Evolutionary conservation across 2,113 vertebrate species (phyloP), one percentile per base, ranked within the genome.

Genomic region (Siniperca knerii): DNA sequence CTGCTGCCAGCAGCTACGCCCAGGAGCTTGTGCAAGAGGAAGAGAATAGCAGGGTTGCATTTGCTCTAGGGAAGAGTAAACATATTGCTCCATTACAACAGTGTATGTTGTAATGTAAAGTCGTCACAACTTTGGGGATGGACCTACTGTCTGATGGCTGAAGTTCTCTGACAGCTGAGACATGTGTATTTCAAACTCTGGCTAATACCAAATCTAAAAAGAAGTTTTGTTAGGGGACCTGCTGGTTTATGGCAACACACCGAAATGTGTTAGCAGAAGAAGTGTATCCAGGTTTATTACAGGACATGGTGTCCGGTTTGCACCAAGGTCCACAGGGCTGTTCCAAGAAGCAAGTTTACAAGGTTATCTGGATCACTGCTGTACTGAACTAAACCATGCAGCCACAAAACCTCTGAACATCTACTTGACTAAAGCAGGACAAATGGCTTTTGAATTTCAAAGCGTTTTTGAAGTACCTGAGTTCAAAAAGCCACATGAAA

Each of bases 1-100:
- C 54, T 79, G 60, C 48, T 9, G 52, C 44, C 79, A 79, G 64
- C 9, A 79, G 15, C 37, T 57, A 65, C 13, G 29, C 77, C 35
- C 2, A 71, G 57, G 6, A 55, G 60, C 18, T 88, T 83, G 73
- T 50, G 55, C 69, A 68, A 73, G 79, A 79, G 20, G 48, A 73
- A 8, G 16, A 25, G 61, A 71, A 65, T 60, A 48, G 29, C 54
- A 71, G 52, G 52, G 1, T 48, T 77, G 60, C 2, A 42, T 82
- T 57, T 76, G 55, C 52, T 72, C 5, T 13, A 18, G 13, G 23
- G 50, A 25, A 81, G 54, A 23, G 25, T 29, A 4, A 74, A 46
- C 29, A 72, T 54, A 42, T 57, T 73, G 37, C 16, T 79, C 29
- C n/a, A 73, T 48, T 54, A 23, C 25, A 33, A 21, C 5, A 37